Evolutionary conservation across 2,113 vertebrate species (phyloP).

Genomic region (Sigmodon hispidus): DNA sequence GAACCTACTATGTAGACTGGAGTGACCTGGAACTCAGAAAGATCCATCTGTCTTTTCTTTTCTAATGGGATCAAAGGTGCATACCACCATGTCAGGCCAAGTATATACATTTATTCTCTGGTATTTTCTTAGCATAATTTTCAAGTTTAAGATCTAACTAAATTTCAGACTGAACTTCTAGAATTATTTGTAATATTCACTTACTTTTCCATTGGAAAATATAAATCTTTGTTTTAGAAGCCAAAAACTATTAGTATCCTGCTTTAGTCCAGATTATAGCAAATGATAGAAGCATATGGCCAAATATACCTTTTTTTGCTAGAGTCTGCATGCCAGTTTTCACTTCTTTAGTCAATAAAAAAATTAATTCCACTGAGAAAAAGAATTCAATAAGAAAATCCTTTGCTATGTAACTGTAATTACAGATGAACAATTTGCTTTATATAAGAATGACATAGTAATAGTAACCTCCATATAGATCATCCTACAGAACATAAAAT

Average conservation of each 20-base stretch:
- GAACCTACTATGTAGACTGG: background rate
- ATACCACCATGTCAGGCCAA: background rate
- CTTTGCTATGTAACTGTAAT: conserved; percentile 81
- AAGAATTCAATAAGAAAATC: conserved; percentile 84
- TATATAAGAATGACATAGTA: conserved; percentile 73
- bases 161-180: conserved; percentile 71
- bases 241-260: conserved; percentile 75
- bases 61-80: background rate
- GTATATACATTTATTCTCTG: background rate
- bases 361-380: conserved; percentile 83
- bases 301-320: conserved; percentile 82
- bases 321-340: conserved; percentile 81
- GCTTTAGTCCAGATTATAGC: conserved; percentile 69
- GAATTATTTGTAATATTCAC: conserved; percentile 67
- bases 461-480: conserved; percentile 63
- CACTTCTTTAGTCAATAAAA: conserved; percentile 83
- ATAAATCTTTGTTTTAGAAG: conserved; percentile 70
- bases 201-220: conserved; percentile 49
- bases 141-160: conserved; percentile 64
- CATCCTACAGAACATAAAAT: conserved; percentile 68
- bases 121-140: conserved; percentile 64
- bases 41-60: too few species aligned
- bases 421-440: conserved; percentile 80
- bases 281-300: conserved; percentile 75
- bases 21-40: background rate